Conservation (phyloP, 2,797 vertebrate species). For the Ispidina picta region DNA sequence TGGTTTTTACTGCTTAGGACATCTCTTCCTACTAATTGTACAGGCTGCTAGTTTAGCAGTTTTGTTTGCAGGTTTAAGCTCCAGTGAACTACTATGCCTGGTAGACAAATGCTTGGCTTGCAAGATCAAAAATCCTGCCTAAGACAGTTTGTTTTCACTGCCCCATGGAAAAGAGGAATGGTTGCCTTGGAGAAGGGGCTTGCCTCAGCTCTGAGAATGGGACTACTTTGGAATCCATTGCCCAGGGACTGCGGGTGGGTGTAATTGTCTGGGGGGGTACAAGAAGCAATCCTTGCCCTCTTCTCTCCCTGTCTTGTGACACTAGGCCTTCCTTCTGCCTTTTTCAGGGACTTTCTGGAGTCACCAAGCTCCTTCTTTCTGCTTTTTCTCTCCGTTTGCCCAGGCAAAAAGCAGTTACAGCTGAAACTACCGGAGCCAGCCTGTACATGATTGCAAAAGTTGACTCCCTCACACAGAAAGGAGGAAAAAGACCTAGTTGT, state of each 20-base stretch:
- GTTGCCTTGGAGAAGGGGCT: neutral
- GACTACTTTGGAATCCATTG: neutral
- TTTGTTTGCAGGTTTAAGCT: neutral
- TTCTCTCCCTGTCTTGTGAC: neutral
- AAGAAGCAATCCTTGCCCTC: neutral
- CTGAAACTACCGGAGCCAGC: neutral
- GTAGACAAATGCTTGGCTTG: neutral
- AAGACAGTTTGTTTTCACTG: neutral
- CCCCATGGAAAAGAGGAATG: neutral
- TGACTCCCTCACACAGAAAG: neutral
- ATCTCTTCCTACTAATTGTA: neutral
- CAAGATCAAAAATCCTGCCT: neutral
- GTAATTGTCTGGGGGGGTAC: neutral
- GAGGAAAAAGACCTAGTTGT: neutral
- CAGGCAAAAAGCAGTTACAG: neutral
- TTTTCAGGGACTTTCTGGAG: neutral
- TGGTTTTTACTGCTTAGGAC: rapidly evolving
- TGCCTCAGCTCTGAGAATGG: neutral
- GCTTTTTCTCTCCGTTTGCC: neutral
- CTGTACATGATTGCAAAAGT: neutral
- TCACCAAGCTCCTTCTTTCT: neutral
- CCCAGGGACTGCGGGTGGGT: rapidly evolving
- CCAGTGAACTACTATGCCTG: neutral
- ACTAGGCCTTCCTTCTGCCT: neutral
- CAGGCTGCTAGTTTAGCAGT: neutral